Conservation (phyloP, 2,888 invertebrate species). For the Papilio demoleus region DNA sequence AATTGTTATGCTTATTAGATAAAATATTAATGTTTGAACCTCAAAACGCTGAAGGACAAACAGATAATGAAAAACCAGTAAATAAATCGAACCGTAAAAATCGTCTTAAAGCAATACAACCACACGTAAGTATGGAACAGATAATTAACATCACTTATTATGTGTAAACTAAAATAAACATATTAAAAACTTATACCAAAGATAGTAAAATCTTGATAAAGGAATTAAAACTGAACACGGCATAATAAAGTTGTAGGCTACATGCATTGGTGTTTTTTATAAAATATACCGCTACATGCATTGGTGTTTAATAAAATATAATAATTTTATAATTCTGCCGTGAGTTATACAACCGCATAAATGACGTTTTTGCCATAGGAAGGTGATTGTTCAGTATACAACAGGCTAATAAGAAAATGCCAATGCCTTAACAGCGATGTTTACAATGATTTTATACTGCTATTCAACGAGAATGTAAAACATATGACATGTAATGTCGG, state of each 20-base stretch:
- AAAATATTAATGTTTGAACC: constrained; percentile 63
- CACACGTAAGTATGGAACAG: constrained; percentile 33
- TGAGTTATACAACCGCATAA: not conserved
- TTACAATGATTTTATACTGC: constrained; percentile 73
- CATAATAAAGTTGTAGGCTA: not conserved
- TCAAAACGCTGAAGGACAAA: constrained; percentile 46
- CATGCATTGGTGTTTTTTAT: too few species aligned
- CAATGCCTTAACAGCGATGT: constrained; percentile 64
- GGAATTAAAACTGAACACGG: too few species aligned
- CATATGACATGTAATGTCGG: constrained; percentile 64
- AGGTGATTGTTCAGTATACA: constrained; percentile 72
- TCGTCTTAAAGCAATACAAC: constrained; percentile 21
- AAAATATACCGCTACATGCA: too few species aligned
- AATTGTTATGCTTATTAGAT: constrained; percentile 63
- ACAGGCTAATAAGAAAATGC: constrained; percentile 70
- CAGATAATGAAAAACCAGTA: not conserved
- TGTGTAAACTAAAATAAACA: too few species aligned
- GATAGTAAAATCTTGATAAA: too few species aligned
- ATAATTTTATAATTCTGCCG: too few species aligned
- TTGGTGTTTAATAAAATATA: too few species aligned
- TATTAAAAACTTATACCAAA: not conserved
- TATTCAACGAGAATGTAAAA: constrained; percentile 71
- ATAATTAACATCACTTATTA: not conserved
- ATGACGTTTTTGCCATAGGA: constrained; percentile 46
- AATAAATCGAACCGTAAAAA: constrained; percentile 1